These are phyloP conservation scores for Pardalotus punctatus DNA, from an alignment of 2,113 vertebrate species.

Conservation along the genomic window DNA sequence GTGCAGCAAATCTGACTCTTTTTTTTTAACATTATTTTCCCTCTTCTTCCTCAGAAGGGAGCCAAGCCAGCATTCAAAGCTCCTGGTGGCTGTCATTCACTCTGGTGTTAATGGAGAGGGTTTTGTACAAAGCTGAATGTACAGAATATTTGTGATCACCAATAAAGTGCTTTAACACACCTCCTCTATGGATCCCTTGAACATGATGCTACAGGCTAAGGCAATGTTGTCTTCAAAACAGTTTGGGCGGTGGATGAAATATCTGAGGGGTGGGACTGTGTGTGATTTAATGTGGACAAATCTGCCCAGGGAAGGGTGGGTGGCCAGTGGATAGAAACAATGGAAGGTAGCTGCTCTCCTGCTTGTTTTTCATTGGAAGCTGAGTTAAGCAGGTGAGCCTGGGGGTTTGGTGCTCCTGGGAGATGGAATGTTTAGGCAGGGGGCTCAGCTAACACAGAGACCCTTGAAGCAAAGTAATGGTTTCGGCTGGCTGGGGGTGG, in stretches of 20 bases:
- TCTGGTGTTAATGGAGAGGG: not conserved
- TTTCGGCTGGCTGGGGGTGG: not conserved
- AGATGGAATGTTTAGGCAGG: not conserved
- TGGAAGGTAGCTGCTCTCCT: not conserved
- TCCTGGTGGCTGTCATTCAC: not conserved
- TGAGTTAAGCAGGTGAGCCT: not conserved
- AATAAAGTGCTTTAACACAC: constrained; percentile 17
- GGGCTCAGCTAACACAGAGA: not conserved
- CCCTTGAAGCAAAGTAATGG: not conserved
- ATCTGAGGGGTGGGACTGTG: accelerated
- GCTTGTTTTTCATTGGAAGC: not conserved
- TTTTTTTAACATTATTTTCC: not conserved
- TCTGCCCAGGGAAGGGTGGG: not conserved
- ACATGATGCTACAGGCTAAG: not conserved
- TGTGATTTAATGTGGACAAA: accelerated
- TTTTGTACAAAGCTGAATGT: not conserved
- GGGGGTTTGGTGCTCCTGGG: not conserved
- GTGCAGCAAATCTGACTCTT: accelerated
- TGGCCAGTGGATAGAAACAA: not conserved
- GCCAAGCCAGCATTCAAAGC: not conserved
- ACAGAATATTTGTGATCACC: not conserved
- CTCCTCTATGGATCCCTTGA: not conserved
- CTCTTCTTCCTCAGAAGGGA: not conserved
- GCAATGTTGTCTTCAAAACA: accelerated
- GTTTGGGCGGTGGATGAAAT: no score